A percentile compares a stretch with the other conserved stretches of the same genome.
phyloP scores from a whole-genome alignment of 2,888 invertebrate genomes.

The Diaperis boleti region DNA sequence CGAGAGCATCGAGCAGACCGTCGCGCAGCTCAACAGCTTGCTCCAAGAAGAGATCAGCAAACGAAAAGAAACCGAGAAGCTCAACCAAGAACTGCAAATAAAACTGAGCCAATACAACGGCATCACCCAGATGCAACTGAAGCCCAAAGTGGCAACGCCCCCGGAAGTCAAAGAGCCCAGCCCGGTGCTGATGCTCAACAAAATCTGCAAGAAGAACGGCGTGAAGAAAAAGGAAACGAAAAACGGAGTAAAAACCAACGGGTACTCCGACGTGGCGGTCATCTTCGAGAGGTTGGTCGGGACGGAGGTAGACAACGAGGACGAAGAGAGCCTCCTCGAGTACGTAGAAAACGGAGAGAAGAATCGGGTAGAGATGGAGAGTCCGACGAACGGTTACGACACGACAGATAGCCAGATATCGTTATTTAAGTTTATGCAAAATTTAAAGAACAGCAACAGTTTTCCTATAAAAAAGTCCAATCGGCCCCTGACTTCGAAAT shows the following conservation, averaged over 20 bases:
- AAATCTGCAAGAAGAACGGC: constrained; percentile 32
- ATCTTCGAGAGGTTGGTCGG: constrained; percentile 58
- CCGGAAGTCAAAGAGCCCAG: neutral
- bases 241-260: constrained; percentile 39
- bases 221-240: constrained; percentile 40
- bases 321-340: constrained; percentile 48
- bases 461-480: constrained; percentile 33
- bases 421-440: constrained; percentile 59
- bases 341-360: constrained; percentile 39
- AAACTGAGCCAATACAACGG: constrained; percentile 70
- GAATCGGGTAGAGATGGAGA: constrained; percentile 1
- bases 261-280: constrained; percentile 46
- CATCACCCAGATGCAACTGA: neutral
- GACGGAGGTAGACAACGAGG: constrained; percentile 46
- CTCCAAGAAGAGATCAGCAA: constrained; percentile 73
- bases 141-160: neutral
- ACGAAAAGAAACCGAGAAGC: constrained; percentile 73
- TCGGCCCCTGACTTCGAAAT: constrained; percentile 40
- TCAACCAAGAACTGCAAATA: constrained; percentile 72
- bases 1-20: constrained; percentile 48
- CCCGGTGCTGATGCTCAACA: constrained; percentile 14
- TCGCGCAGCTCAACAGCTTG: constrained; percentile 69
- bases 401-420: constrained; percentile 56
- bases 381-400: constrained; percentile 42
- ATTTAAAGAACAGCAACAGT: constrained; percentile 45